Base-by-base conservation (phyloP, 2,113 vertebrate genomes). In the Cavia porcellus region DNA sequence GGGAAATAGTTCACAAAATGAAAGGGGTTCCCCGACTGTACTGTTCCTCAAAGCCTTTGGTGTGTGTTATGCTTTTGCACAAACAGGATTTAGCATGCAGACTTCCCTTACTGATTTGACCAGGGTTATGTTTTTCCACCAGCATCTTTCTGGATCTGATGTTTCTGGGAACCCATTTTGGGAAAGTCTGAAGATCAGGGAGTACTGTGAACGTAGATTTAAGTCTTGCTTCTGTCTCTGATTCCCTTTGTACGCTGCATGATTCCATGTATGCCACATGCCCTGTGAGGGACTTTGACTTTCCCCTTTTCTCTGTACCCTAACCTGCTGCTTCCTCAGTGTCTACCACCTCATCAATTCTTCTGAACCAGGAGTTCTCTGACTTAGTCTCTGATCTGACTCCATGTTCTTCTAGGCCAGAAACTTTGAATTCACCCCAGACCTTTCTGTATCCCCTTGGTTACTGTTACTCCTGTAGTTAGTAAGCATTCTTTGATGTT, bases 161-260 rank as follows among this genome's bases (percentile, higher is more conserved):
- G 74, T 82, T 66, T 86, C 75, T 72, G 89, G 93, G 77, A 95
- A 90, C 47, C 30, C 55, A 12, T 75, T 93, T 88, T 68, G 87
- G 77, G 81, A 50, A 80, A 90, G 30, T 85, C 66, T 86, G 79
- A 30, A 57, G 59, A 81, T 5, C 47, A 1, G 30, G 42, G 81
- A 90, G 20, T 74, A 35, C 64, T 59, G 50, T n/a, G 64, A 66
- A 11, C 30, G 61, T 64, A 22, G 47, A 35, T 66, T 86, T 38
- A 32, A 47, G 55, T 61, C 55, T n/a, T 70, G 35, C 20, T 25
- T 79, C 62, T 80, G 50, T 45, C 50, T 35, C 47, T 59, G 42
- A 17, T n/a, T 57, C 55, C 35, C 55, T 74, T 5, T 62, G 32
- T 84, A 47, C 82, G 47, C 86, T 66, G 30, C 55, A 55, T 52